Evolutionary conservation across 2,888 invertebrate species (phyloP).

Genomic region (Halictus ligatus): DNA sequence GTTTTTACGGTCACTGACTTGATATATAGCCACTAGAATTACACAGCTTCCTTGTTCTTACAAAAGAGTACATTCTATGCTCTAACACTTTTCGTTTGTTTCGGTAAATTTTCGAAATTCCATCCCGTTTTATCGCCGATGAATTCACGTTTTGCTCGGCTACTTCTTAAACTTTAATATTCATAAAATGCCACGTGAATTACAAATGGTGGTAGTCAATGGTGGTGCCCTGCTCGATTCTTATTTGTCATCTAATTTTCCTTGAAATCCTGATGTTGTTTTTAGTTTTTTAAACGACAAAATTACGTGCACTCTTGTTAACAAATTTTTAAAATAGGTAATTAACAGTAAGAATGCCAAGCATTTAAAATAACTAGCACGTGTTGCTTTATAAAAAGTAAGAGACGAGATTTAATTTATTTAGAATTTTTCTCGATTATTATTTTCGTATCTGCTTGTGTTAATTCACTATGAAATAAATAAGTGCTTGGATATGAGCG

Average conservation of each 20-base stretch:
- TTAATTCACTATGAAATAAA: background rate
- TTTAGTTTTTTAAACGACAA: background rate
- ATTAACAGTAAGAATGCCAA: too few relatives aligned
- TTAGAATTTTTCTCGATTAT: too few relatives aligned
- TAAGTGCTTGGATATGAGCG: background rate
- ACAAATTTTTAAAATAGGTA: too few relatives aligned
- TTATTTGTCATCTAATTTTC: too few relatives aligned
- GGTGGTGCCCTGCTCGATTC: background rate
- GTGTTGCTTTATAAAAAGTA: too few relatives aligned
- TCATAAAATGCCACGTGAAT: background rate
- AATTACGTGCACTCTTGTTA: background rate
- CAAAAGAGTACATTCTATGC: constrained; percentile 20
- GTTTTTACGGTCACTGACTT: constrained; percentile 25
- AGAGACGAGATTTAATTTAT: too few relatives aligned
- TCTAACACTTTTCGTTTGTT: constrained; percentile 10
- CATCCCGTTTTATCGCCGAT: background rate
- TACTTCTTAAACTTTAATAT: background rate
- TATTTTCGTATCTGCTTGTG: background rate
- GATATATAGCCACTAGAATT: constrained; percentile 10
- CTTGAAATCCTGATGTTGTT: too few relatives aligned
- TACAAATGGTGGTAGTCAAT: too few relatives aligned
- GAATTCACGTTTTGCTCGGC: background rate
- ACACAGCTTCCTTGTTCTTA: constrained; percentile 19
- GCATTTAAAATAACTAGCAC: too few relatives aligned
- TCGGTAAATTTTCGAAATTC: background rate